These are phyloP conservation scores for Leptopilina boulardi DNA, from an alignment of 1,140 invertebrate genomes.

Conservation along the genomic window DNA sequence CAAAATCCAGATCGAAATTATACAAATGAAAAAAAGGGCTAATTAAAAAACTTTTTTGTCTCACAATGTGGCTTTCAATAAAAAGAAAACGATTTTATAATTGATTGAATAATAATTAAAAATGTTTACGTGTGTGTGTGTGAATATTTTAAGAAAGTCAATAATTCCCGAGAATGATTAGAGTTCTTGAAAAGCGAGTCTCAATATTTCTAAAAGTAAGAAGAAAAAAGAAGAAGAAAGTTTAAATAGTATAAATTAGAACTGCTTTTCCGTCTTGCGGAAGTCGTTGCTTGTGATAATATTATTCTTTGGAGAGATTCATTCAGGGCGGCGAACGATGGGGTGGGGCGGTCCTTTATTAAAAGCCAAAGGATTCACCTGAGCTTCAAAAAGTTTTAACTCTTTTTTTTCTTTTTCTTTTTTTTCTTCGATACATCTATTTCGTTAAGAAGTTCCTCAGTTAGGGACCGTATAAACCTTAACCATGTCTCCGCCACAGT, in stretches of 20 bases:
- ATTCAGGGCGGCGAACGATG: slow-evolving; percentile 32
- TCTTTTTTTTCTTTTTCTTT: slow-evolving; percentile 61
- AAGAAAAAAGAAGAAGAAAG: background rate
- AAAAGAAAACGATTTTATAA: no score
- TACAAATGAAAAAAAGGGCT: no score
- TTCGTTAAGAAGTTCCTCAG: slow-evolving; percentile 62
- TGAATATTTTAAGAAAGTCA: no score
- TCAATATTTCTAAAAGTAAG: no score
- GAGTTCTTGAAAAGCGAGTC: no score
- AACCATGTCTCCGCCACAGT: slow-evolving; percentile 48
- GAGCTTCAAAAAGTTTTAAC: slow-evolving; percentile 66
- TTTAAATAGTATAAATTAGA: slow-evolving; percentile 23
- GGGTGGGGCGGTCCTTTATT: slow-evolving; percentile 58
- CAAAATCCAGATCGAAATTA: no score
- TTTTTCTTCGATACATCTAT: slow-evolving; percentile 55
- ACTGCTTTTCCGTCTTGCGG: background rate
- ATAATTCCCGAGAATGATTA: no score
- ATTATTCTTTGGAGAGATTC: slow-evolving; percentile 63
- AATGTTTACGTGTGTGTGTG: no score
- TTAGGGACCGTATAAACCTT: slow-evolving; percentile 39
- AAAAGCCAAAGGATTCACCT: slow-evolving; percentile 58
- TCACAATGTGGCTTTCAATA: no score
- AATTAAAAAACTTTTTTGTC: no score
- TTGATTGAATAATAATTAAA: no score
- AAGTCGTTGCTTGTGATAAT: slow-evolving; percentile 38